A percentile compares a stretch with the other conserved stretches of the same genome.
phyloP scores from a whole-genome alignment of 2,888 invertebrate species.

The Anoncus sp. region DNA sequence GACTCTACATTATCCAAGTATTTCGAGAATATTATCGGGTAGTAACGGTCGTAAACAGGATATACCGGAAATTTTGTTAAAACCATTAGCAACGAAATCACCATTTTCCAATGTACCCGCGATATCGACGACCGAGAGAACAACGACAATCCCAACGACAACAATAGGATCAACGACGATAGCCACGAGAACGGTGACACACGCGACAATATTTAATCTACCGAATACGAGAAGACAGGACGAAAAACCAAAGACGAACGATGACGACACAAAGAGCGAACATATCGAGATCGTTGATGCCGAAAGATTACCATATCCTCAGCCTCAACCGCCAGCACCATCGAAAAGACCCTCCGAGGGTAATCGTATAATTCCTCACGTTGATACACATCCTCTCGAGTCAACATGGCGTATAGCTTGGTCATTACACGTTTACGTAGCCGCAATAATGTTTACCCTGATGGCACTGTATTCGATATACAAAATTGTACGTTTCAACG shows the following conservation, averaged over 20 bases:
- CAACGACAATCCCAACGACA: conserved; percentile 68
- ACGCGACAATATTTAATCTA: conserved; percentile 80
- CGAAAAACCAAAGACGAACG: conserved; percentile 64
- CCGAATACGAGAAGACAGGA: conserved; percentile 78
- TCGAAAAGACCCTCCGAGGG: conserved; percentile 74
- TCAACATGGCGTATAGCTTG: conserved; percentile 93
- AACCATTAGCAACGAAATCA: conserved; percentile 79
- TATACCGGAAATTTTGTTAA: conserved; percentile 90
- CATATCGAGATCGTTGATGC: conserved; percentile 77
- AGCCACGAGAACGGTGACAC: conserved; percentile 70
- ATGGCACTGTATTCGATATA: conserved; percentile 94
- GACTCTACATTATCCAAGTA: conserved; percentile 91
- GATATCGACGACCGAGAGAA: conserved; percentile 79
- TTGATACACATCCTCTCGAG: conserved; percentile 82
- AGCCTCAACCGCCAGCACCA: conserved; percentile 79
- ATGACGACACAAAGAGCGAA: conserved; percentile 76
- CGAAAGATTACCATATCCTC: conserved; percentile 79
- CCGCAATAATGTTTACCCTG: conserved; percentile 93
- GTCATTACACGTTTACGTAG: conserved; percentile 96
- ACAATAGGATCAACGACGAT: conserved; percentile 68
- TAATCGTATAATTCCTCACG: conserved; percentile 79
- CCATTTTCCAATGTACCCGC: conserved; percentile 82
- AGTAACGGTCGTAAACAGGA: conserved; percentile 94
- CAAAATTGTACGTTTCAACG: conserved; percentile 93
- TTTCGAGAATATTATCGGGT: conserved; percentile 93